Evolutionary conservation across 2,797 vertebrate species (phyloP), one percentile per base, ranked within the genome.

Genomic region (Spondyliosoma cantharus): DNA sequence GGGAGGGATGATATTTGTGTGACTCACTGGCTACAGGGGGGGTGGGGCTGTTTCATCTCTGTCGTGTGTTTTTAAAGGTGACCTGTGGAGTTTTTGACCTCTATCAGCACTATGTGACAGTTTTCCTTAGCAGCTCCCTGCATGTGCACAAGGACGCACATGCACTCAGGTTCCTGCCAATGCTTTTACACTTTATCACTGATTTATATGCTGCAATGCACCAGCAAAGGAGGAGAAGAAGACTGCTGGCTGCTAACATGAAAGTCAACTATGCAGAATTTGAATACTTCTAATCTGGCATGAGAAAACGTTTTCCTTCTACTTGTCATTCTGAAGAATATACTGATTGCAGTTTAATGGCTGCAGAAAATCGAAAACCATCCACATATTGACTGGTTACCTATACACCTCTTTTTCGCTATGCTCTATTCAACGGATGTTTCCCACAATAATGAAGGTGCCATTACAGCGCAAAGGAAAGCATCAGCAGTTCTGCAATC

Each of bases 101-200:
- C 43, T n/a, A 12, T 4, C 19, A 0, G 56, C 0, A 0, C 56
- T 37, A 1, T 42, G n/a, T 6, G 25, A 43, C 7, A 19, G 0
- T 50, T n/a, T 37, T 32, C 37, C 24, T 3, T 15, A 65, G 7
- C 6, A 11, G 27, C 5, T 58, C 43, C 9, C 25, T 3, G 42
- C 61, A 24, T 19, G n/a, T 49, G 27, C 14, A 50, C 4, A 2
- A 15, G 17, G 17, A 29, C 15, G 5, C 4, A 37, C 17, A 43
- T 11, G 19, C 13, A 12, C 9, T 12, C 25, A 29, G 19, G 58
- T 25, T 32, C 25, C 20, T 49, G 52, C 16, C 22, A 70, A 11
- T 27, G 43, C 43, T 65, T 61, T 24, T 13, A 24, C 24, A 27
- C 15, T 56, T 50, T 32, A 3, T 4, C 19, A 20, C 63, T 50